Evolutionary conservation across 2,113 vertebrate genomes (phyloP).

Genomic region (Saguinus imperator): DNA sequence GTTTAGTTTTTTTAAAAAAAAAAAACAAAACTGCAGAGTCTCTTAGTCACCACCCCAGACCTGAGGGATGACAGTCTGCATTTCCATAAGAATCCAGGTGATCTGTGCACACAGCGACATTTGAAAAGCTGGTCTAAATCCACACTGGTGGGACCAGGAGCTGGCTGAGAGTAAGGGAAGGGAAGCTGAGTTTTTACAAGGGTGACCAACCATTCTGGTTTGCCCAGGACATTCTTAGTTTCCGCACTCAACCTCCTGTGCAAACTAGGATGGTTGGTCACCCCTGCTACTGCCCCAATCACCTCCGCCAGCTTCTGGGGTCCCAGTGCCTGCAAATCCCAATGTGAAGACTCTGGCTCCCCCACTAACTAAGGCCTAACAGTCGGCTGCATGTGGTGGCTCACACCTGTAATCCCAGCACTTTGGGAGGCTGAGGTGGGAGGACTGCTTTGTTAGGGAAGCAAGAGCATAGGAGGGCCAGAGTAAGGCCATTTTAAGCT

Average conservation of each 20-base stretch:
- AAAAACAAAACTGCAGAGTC: no score
- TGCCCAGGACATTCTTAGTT: background rate
- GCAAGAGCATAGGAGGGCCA: no score
- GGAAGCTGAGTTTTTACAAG: fast-evolving
- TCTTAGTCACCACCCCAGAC: background rate
- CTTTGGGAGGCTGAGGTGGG: background rate
- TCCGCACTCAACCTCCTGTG: background rate
- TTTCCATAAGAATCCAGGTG: background rate
- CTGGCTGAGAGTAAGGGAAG: background rate
- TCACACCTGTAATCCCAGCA: no score
- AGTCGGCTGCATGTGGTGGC: no score
- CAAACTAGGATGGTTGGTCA: background rate
- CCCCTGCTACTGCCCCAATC: background rate
- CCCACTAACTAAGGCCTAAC: background rate
- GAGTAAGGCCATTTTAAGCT: no score
- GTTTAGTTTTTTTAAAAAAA: no score
- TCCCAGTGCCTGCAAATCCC: background rate
- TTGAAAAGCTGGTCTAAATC: background rate
- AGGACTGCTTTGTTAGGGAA: background rate
- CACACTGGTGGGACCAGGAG: background rate
- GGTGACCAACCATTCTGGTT: background rate
- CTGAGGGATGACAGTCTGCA: background rate
- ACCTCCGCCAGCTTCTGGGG: background rate
- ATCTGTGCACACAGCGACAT: fast-evolving
- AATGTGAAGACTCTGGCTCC: background rate